Evolutionary conservation across 1,140 invertebrate species (phyloP).

Genomic region (Goniozus legneri): DNA sequence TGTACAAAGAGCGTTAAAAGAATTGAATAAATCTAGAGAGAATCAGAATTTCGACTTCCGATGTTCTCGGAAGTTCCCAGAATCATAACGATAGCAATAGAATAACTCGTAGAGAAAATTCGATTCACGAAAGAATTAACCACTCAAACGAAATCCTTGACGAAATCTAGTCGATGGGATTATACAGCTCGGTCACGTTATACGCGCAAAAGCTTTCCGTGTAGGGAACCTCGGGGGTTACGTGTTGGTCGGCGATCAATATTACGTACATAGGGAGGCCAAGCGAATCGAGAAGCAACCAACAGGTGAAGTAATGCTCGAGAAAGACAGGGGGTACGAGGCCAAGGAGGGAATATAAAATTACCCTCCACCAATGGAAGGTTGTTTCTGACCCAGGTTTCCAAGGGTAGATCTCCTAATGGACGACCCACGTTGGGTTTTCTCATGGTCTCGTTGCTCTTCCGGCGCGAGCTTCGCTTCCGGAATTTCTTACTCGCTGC

Average conservation of each 20-base stretch:
- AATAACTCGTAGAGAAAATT: no score
- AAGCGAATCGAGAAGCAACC: conserved; percentile 15
- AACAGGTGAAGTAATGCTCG: conserved; percentile 29
- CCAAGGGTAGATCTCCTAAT: conserved; percentile 17
- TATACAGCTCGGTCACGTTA: conserved; percentile 22
- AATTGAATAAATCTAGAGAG: no score
- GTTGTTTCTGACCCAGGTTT: conserved; percentile 8
- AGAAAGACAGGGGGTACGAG: conserved; percentile 20
- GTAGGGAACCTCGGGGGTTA: no score
- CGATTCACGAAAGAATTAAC: no score
- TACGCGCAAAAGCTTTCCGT: conserved; percentile 10
- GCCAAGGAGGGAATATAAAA: conserved; percentile 32
- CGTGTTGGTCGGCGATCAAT: conserved; percentile 31
- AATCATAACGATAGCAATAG: no score
- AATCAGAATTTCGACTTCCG: no score
- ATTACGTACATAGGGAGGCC: conserved; percentile 16
- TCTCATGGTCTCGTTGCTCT: not conserved
- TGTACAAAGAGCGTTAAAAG: no score
- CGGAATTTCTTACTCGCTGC: no score
- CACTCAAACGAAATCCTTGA: conserved; percentile 5
- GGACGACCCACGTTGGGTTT: conserved; percentile 5
- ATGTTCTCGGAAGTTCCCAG: no score
- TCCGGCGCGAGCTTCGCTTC: conserved; percentile 2
- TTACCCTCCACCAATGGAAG: conserved; percentile 16
- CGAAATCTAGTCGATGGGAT: conserved; percentile 17